Percentiles rank a stretch among this genome's conserved stretches.
Conservation (phyloP, 2,113 vertebrate genomes). For the Motacilla alba region DNA sequence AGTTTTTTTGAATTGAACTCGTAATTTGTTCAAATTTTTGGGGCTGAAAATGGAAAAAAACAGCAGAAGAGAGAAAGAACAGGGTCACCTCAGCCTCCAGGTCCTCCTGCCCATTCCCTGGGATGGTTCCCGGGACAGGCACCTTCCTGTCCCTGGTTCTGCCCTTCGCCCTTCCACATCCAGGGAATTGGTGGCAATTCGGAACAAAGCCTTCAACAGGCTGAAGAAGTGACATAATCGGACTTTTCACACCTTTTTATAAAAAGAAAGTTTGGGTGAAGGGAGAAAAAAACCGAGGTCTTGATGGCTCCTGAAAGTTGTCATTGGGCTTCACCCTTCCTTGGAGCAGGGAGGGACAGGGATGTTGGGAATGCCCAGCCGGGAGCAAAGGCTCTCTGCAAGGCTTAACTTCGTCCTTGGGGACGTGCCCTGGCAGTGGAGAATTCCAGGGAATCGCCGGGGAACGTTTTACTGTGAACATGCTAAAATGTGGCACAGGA, state of each 20-base stretch:
- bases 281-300: background rate
- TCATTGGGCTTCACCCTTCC: background rate
- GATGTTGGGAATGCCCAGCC: background rate
- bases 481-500: background rate
- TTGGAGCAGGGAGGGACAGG: background rate
- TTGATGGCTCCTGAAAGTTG: background rate
- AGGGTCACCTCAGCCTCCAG: background rate
- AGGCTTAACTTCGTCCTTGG: background rate
- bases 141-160: background rate
- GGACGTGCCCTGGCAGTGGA: fast-evolving
- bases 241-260: background rate
- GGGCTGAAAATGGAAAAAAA: background rate
- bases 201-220: background rate
- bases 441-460: background rate
- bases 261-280: background rate
- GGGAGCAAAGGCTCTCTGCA: background rate
- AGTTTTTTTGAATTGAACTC: background rate
- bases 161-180: background rate
- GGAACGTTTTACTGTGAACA: background rate
- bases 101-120: background rate
- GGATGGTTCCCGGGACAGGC: background rate
- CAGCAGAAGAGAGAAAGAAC: background rate
- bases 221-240: background rate
- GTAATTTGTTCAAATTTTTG: background rate
- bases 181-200: background rate